Percentiles rank a stretch among this genome's conserved stretches.
Conservation (phyloP, 2,888 invertebrate genomes). For the Podabrus alpinus region DNA sequence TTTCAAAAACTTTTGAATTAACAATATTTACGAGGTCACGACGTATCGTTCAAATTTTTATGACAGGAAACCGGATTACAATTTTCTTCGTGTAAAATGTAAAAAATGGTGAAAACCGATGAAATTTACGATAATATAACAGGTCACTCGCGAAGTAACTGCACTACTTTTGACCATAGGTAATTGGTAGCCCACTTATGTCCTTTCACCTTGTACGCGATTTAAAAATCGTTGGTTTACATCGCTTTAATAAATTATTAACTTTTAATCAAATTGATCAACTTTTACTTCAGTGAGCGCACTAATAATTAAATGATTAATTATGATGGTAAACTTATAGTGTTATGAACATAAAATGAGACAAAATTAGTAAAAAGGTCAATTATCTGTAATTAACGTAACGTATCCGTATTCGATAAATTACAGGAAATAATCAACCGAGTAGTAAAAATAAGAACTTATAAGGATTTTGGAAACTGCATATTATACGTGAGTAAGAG, state of each 20-base stretch:
- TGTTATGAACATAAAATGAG: neutral
- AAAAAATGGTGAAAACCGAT: constrained; percentile 5
- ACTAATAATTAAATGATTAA: constrained; percentile 7
- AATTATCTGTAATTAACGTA: constrained; percentile 6
- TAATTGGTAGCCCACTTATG: constrained; percentile 15
- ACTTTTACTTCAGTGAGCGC: constrained; percentile 13
- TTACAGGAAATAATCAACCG: neutral
- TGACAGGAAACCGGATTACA: neutral
- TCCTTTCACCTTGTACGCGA: constrained; percentile 16
- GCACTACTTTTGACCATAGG: constrained; percentile 7
- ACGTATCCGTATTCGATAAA: neutral
- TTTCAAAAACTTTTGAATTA: constrained; percentile 14
- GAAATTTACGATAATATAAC: constrained; percentile 4
- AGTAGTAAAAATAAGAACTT: neutral
- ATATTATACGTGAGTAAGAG: constrained; percentile 14
- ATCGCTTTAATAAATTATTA: neutral
- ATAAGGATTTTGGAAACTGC: neutral
- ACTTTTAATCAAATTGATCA: constrained; percentile 13
- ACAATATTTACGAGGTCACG: constrained; percentile 25
- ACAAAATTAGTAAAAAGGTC: constrained; percentile 5
- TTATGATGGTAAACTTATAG: neutral
- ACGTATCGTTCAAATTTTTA: neutral
- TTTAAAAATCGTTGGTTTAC: neutral
- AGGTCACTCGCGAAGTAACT: constrained; percentile 10
- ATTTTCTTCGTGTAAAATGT: neutral